Percentiles rank a stretch among this genome's conserved stretches.
phyloP scores from a whole-genome alignment of 2,797 vertebrate species.

The Psittacula derbiana region DNA sequence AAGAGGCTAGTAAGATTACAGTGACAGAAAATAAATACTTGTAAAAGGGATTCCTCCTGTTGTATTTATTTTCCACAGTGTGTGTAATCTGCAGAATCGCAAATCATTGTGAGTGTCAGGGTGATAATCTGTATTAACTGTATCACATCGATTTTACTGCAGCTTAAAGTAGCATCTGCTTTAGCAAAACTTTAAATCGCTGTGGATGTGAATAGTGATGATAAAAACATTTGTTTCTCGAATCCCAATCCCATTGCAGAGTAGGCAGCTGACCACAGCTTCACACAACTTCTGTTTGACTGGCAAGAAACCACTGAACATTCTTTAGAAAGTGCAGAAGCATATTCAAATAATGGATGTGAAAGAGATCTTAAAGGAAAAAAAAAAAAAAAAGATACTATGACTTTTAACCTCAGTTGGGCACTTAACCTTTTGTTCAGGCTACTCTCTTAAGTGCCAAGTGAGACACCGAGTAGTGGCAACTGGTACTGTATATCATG shows the following conservation, averaged over 20 bases:
- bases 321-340: neutral
- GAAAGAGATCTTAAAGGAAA: neutral
- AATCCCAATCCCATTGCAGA: neutral
- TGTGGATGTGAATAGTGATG: neutral
- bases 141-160: conserved; percentile 26
- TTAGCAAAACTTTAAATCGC: neutral
- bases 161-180: conserved; percentile 7
- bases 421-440: neutral
- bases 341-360: neutral
- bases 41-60: neutral
- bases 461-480: neutral
- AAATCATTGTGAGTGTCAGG: conserved; percentile 1
- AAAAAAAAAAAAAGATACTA: neutral
- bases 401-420: neutral
- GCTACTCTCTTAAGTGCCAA: neutral
- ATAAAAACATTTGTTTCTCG: neutral
- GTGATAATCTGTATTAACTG: conserved; percentile 33
- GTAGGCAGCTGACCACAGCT: neutral
- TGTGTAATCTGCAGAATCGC: neutral
- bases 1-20: neutral
- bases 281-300: neutral
- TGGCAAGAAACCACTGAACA: neutral
- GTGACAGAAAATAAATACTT: neutral
- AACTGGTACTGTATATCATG: neutral
- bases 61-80: neutral